phyloP scores from a whole-genome alignment of 2,888 invertebrate species.

The Podotricha telesiphe region DNA sequence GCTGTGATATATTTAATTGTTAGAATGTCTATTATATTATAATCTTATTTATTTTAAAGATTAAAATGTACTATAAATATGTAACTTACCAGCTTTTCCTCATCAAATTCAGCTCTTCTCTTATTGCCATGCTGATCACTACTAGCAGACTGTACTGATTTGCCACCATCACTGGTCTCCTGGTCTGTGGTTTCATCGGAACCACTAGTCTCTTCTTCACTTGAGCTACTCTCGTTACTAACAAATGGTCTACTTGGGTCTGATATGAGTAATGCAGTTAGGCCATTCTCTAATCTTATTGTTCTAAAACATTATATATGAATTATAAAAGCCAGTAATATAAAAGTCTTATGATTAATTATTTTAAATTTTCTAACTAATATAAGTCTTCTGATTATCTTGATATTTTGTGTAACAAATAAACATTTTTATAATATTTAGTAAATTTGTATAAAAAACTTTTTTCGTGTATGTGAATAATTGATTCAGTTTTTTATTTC shows the following conservation, averaged over 20 bases:
- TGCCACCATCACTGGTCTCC: constrained; percentile 75
- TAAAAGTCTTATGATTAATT: no score
- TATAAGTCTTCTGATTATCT: no score
- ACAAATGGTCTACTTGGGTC: constrained; percentile 75
- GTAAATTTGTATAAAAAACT: background rate
- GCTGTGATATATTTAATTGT: background rate
- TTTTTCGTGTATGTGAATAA: background rate
- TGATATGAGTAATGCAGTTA: constrained; percentile 88
- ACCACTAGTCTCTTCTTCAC: constrained; percentile 66
- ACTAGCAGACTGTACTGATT: constrained; percentile 62
- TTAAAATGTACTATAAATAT: background rate
- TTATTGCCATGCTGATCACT: constrained; percentile 68
- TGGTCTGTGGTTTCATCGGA: constrained; percentile 61
- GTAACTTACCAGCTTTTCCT: constrained; percentile 74
- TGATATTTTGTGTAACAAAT: no score
- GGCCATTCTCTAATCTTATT: constrained; percentile 87
- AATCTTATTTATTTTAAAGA: no score
- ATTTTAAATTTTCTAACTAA: no score
- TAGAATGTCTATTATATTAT: no score
- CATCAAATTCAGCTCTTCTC: constrained; percentile 65
- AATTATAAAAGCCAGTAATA: no score
- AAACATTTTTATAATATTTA: background rate
- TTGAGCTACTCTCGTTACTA: constrained; percentile 57
- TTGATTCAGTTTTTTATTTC: background rate
- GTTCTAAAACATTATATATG: constrained; percentile 71